Evolutionary conservation across 1,140 invertebrate genomes (phyloP).

Genomic region (Helicoverpa zea): DNA sequence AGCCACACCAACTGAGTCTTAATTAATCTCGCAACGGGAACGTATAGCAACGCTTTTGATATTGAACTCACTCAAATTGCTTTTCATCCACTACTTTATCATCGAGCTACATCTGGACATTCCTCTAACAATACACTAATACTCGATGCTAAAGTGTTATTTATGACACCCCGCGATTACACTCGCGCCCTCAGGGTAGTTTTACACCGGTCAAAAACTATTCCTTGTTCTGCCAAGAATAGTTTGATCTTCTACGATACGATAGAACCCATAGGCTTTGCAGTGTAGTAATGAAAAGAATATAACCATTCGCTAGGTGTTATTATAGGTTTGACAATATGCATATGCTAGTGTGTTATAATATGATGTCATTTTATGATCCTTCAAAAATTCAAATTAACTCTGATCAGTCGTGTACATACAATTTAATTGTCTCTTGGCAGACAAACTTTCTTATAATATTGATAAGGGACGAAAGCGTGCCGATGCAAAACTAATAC

Average conservation of each 20-base stretch:
- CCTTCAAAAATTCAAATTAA: too few species aligned
- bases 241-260: too few species aligned
- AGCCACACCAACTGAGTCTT: background rate
- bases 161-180: slow-evolving; percentile 41
- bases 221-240: too few species aligned
- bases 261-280: too few species aligned
- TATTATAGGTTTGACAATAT: too few species aligned
- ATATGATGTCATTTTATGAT: too few species aligned
- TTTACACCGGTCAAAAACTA: background rate
- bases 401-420: too few species aligned
- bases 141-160: slow-evolving; percentile 51
- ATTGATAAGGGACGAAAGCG: slow-evolving; percentile 33
- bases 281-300: too few species aligned
- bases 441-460: too few species aligned
- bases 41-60: slow-evolving; percentile 4
- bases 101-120: slow-evolving; percentile 34
- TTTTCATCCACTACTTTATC: slow-evolving; percentile 29
- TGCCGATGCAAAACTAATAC: slow-evolving; percentile 61
- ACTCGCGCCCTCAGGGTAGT: background rate
- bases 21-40: slow-evolving; percentile 33
- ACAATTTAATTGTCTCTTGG: too few species aligned
- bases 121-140: slow-evolving; percentile 43
- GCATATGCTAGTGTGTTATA: too few species aligned
- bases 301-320: too few species aligned
- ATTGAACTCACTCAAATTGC: slow-evolving; percentile 44